Base-by-base conservation (phyloP, 2,888 invertebrate species). In the Gryllus longicercus region DNA sequence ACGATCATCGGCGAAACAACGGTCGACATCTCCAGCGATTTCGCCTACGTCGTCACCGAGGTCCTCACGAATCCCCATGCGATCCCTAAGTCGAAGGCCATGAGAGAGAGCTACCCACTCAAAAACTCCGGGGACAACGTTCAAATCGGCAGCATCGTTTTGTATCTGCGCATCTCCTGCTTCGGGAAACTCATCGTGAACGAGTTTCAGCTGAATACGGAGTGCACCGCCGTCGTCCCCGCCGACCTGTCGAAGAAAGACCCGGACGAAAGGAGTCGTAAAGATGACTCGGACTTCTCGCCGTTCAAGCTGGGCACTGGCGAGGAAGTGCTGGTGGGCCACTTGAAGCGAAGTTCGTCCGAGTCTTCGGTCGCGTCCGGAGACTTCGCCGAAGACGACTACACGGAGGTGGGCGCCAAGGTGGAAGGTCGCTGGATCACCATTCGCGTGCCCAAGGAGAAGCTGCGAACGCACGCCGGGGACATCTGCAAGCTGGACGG, bases 181-280 rank as follows among this genome's bases (percentile, higher is more conserved):
- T 63, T 63, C 12, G 63, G 63, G 11, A 63, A 63, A 8, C 63
- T 63, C 16, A 63, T 63, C 63, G 63, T 63, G 63, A 63, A 63
- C 63, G 63, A 63, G 63, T 63, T 63, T 8, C 63, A 63, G 8
- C 63, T 63, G 63, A 63, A n/a, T 1, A n/a, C 16, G 63, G 63
- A 63, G 16, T 18, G 63, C n/a, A 18, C 63, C 16, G 63, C n/a
- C 14, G 63, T n/a, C 16, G 16, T 63, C 16, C n/a, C 16, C 14
- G n/a, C 84, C 91, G 91, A 85, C 86, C 2, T 38, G 38, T 8
- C 38, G 8, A 38, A 38, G 38, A 38, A 38, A 38, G 38, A 38
- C 5, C 38, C 38, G 8, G 38, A 38, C 38, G 38, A 38, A 38
- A 38, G 38, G 38, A 38, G 38, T 38, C 38, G 38, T 38, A 38